Evolutionary conservation across 2,113 vertebrate genomes (phyloP).

Genomic region (Felis chaus): DNA sequence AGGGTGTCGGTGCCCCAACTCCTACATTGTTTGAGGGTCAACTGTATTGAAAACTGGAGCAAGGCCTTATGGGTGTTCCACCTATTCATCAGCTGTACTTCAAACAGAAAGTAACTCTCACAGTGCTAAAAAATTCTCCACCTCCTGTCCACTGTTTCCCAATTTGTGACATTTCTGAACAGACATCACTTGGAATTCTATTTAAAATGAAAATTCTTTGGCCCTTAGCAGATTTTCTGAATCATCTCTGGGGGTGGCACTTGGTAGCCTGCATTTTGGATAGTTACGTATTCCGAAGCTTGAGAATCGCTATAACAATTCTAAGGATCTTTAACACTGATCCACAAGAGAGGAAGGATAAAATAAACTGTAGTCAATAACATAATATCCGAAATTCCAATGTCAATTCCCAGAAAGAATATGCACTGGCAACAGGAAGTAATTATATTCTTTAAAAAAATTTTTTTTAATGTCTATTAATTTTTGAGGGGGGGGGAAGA

Average conservation of each 20-base stretch:
- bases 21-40: not conserved
- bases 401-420: not conserved
- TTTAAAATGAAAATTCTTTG: not conserved
- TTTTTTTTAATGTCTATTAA: too few species aligned
- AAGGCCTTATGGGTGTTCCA: not conserved
- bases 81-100: not conserved
- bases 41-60: not conserved
- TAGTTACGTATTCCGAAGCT: not conserved
- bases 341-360: not conserved
- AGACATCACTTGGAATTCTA: not conserved
- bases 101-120: not conserved
- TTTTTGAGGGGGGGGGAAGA: too few species aligned
- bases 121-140: not conserved
- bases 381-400: not conserved
- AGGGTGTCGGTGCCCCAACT: not conserved
- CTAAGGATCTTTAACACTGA: not conserved
- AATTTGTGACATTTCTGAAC: not conserved
- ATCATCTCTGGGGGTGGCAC: slow-evolving; percentile 16
- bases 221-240: slow-evolving; percentile 1
- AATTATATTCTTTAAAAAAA: not conserved
- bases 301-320: not conserved
- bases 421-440: not conserved
- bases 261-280: not conserved
- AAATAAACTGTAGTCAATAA: not conserved
- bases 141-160: not conserved